These are phyloP conservation scores for Carcina quercana DNA, from an alignment of 2,888 invertebrate genomes.

Conservation along the genomic window DNA sequence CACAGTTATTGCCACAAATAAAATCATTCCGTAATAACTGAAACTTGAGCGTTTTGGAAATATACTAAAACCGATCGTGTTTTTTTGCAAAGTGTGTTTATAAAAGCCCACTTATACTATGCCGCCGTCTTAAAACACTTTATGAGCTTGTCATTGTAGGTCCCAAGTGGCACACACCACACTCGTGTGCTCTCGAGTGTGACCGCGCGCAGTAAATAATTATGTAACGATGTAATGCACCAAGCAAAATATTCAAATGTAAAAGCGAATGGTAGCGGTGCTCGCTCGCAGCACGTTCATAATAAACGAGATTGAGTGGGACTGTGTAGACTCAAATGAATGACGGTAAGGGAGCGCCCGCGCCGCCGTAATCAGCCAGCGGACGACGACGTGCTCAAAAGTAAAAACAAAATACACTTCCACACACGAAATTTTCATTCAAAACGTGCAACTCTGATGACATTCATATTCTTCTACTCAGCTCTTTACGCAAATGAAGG, in stretches of 20 bases:
- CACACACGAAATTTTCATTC: constrained; percentile 32
- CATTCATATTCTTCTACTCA: constrained; percentile 4
- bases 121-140: too few relatives aligned
- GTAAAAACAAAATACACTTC: constrained; percentile 56
- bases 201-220: constrained; percentile 28
- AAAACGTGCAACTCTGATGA: constrained; percentile 22
- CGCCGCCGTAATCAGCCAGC: constrained; percentile 61
- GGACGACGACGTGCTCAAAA: constrained; percentile 42
- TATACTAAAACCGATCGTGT: too few relatives aligned
- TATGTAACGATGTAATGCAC: constrained; percentile 47
- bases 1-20: too few relatives aligned
- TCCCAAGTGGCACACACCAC: too few relatives aligned
- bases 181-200: too few relatives aligned
- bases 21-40: too few relatives aligned
- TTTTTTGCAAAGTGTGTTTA: too few relatives aligned
- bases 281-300: constrained; percentile 50
- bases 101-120: too few relatives aligned
- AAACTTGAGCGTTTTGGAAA: too few relatives aligned
- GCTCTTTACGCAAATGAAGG: too few relatives aligned
- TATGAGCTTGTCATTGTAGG: too few relatives aligned
- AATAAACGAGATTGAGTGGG: constrained; percentile 70
- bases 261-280: constrained; percentile 45
- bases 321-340: constrained; percentile 64
- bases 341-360: constrained; percentile 54
- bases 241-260: constrained; percentile 54